Percentiles rank a stretch among this genome's conserved stretches.
Conservation (phyloP, 2,797 vertebrate species). For the Merluccius polli region DNA sequence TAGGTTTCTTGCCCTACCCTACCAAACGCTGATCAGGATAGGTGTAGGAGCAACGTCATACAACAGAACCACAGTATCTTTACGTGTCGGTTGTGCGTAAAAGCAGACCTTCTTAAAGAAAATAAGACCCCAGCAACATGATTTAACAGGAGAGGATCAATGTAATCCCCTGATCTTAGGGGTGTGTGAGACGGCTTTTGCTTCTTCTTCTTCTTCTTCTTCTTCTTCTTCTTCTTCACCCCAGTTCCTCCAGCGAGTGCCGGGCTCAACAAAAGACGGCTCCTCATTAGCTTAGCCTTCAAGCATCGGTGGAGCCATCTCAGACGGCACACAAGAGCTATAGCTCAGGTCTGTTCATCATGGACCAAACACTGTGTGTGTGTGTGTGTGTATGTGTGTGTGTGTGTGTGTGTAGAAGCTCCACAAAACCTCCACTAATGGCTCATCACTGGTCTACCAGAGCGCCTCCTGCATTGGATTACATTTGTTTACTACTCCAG, state of each 20-base stretch:
- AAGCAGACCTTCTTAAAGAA: background rate
- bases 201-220: background rate
- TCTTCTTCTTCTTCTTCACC: conserved; percentile 32
- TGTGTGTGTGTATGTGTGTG: background rate
- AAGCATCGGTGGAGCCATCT: conserved; percentile 26
- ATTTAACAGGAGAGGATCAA: background rate
- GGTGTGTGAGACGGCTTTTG: background rate
- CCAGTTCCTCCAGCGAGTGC: conserved; percentile 49
- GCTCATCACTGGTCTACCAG: conserved; percentile 23
- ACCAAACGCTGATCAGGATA: background rate
- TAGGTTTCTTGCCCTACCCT: background rate
- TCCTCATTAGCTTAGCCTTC: conserved; percentile 51
- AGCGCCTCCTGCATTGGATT: conserved; percentile 9
- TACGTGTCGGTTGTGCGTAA: background rate
- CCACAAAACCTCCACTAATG: background rate
- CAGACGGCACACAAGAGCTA: background rate
- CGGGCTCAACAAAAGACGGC: conserved; percentile 26
- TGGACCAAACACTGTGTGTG: too few species aligned
- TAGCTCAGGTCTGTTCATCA: background rate
- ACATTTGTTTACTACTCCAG: conserved; percentile 13
- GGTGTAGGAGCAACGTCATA: background rate
- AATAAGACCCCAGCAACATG: background rate
- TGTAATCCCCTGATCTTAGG: background rate
- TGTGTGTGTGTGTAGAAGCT: background rate
- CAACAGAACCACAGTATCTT: background rate